Evolutionary conservation across 2,113 vertebrate genomes (phyloP).

Genomic region (Gymnocephalus cernua): DNA sequence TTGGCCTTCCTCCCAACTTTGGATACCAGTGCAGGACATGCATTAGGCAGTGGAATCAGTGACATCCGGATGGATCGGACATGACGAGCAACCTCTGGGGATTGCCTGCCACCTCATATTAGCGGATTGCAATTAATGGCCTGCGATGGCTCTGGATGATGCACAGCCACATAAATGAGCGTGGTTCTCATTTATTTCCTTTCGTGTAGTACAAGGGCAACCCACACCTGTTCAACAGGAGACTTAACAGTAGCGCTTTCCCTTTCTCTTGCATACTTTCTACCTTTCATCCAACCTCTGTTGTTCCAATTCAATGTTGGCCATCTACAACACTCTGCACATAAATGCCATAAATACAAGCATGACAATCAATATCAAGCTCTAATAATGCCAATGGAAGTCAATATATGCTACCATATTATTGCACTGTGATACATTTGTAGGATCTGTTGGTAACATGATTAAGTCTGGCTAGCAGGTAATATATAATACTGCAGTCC

Average conservation of each 20-base stretch:
- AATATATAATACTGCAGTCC: conserved; percentile 2
- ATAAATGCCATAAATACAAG: background rate
- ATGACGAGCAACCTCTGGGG: conserved; percentile 58
- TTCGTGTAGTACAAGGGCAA: conserved; percentile 26
- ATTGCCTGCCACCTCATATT: conserved; percentile 67
- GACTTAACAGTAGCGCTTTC: conserved; percentile 4
- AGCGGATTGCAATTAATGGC: conserved; percentile 60
- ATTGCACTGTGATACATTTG: background rate
- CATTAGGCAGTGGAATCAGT: conserved; percentile 12
- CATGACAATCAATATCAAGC: background rate
- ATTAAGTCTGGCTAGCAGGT: conserved; percentile 18
- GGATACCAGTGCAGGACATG: conserved; percentile 5
- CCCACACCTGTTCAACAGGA: conserved; percentile 29
- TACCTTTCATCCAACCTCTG: conserved; percentile 12
- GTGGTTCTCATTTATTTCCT: conserved; percentile 47
- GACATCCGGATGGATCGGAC: conserved; percentile 31
- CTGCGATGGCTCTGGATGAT: conserved; percentile 39
- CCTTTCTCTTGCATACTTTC: background rate
- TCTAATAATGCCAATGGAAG: background rate
- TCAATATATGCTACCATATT: background rate
- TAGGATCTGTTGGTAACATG: background rate
- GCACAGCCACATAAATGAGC: conserved; percentile 48
- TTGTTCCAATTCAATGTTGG: background rate
- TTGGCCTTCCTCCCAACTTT: background rate
- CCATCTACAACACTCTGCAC: background rate